Evolutionary conservation across 2,797 vertebrate genomes (phyloP).

Genomic region (Brachyrhaphis roseni): DNA sequence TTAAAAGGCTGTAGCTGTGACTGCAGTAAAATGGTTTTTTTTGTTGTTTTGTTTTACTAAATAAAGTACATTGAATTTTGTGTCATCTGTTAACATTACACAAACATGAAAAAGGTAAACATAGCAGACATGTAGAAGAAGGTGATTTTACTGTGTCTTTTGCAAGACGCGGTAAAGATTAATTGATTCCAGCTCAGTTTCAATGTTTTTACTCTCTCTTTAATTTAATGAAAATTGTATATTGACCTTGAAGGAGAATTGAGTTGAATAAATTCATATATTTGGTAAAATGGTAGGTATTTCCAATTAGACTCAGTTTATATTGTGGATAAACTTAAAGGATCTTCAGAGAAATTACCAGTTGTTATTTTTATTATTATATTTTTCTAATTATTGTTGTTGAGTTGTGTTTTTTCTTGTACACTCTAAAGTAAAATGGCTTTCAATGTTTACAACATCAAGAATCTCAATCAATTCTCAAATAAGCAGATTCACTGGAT

Average conservation of each 20-base stretch:
- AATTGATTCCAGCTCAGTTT: not conserved
- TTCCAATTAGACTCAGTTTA: not conserved
- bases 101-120: no score
- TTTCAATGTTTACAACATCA: not conserved
- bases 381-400: not conserved
- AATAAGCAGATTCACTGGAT: not conserved
- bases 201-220: not conserved
- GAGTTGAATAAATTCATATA: not conserved
- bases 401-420: not conserved
- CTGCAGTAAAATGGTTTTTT: not conserved
- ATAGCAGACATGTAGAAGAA: no score
- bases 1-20: not conserved
- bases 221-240: not conserved
- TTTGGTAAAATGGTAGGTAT: not conserved
- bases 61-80: not conserved
- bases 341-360: not conserved
- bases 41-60: not conserved
- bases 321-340: not conserved
- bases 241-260: not conserved
- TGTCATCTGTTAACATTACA: no score
- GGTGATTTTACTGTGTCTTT: not conserved
- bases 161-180: not conserved
- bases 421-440: not conserved
- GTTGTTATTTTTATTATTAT: not conserved
- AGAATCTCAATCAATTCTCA: not conserved